Percentiles rank a stretch among this genome's conserved stretches.
Evolutionary conservation across 35 echinoderm and acorn worm species (phyloP).

Genomic region (Antedon bifida): DNA sequence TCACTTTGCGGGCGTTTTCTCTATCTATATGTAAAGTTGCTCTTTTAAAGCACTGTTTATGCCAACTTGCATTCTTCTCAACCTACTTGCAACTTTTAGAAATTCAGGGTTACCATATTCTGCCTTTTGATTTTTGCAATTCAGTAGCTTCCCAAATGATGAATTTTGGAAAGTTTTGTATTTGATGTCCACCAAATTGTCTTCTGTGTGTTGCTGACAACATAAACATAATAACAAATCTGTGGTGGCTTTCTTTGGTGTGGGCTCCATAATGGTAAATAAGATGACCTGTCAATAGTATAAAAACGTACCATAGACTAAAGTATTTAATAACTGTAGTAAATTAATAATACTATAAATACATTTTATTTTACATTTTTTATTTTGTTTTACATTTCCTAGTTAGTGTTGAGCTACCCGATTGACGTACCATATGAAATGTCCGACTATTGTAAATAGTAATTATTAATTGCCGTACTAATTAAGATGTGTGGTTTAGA

Average conservation of each 20-base stretch:
- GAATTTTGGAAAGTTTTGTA: constrained; percentile 8
- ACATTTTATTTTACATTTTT: too few relatives aligned
- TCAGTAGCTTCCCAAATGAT: not conserved
- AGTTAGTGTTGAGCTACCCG: too few relatives aligned
- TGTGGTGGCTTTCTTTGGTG: not conserved
- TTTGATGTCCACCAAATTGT: not conserved
- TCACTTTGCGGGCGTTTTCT: not conserved
- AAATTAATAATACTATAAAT: too few relatives aligned
- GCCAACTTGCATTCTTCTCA: constrained; percentile 6
- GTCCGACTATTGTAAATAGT: too few relatives aligned
- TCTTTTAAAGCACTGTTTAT: constrained; percentile 13
- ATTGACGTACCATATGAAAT: too few relatives aligned
- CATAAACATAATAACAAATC: not conserved
- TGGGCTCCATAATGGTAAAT: not conserved
- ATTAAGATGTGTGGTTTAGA: too few relatives aligned
- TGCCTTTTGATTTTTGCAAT: constrained; percentile 2
- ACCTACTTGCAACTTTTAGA: not conserved
- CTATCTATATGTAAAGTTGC: constrained; percentile 2
- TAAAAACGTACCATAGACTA: too few relatives aligned
- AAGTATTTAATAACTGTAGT: too few relatives aligned
- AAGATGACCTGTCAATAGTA: too few relatives aligned
- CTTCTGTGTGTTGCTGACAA: not conserved
- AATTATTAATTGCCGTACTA: too few relatives aligned
- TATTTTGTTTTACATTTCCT: too few relatives aligned
- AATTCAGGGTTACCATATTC: constrained; percentile 16